Conservation (phyloP, 2,797 vertebrate species). For the Pitangus sulphuratus region DNA sequence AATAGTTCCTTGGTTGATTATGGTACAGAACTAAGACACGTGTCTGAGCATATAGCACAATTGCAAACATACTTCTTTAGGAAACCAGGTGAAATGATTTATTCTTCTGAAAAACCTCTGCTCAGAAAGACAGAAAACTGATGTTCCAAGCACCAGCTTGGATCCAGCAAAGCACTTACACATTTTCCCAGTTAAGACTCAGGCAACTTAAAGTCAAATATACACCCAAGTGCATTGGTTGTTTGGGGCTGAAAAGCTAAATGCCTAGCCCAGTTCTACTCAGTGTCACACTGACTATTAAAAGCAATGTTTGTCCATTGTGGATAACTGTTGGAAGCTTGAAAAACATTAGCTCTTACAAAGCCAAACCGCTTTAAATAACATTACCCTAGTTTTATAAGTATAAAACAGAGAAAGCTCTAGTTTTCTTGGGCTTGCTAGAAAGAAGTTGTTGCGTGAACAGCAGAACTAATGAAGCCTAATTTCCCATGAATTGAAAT, state of each 20-base stretch:
- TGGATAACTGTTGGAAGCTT: background rate
- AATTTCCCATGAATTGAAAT: constrained; percentile 7
- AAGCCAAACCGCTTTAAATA: background rate
- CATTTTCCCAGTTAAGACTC: background rate
- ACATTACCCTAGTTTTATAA: background rate
- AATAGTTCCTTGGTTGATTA: background rate
- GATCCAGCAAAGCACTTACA: background rate
- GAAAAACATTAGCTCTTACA: background rate
- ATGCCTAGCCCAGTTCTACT: background rate
- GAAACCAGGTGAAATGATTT: background rate
- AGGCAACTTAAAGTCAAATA: background rate
- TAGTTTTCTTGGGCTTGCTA: background rate
- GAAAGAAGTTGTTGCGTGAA: background rate
- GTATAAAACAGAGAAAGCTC: background rate
- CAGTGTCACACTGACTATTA: background rate
- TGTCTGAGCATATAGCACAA: background rate
- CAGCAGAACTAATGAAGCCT: constrained; percentile 24
- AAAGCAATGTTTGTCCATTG: background rate
- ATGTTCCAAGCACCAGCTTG: background rate
- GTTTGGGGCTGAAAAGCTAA: background rate
- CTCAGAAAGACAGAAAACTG: background rate
- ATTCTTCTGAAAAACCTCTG: background rate
- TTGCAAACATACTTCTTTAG: background rate
- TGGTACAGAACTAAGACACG: background rate
- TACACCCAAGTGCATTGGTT: background rate